Percentiles rank a stretch among this genome's conserved stretches.
Evolutionary conservation across 1,140 invertebrate species (phyloP).

Genomic region (Pogonomyrmex californicus): DNA sequence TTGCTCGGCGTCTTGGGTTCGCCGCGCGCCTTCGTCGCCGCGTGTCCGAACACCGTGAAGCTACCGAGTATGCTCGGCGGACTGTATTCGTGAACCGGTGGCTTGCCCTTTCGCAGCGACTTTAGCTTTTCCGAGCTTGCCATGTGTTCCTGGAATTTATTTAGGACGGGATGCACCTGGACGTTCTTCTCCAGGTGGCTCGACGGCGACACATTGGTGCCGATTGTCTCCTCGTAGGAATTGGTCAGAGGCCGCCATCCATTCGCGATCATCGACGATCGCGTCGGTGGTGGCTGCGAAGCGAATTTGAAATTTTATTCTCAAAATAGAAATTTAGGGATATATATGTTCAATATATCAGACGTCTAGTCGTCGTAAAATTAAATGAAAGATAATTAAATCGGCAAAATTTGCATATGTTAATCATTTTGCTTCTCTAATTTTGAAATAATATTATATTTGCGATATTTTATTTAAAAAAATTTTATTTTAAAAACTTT

Average conservation of each 20-base stretch:
- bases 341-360: not conserved
- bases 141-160: conserved; percentile 84
- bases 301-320: conserved; percentile 4
- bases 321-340: not conserved
- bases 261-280: conserved; percentile 81
- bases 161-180: conserved; percentile 79
- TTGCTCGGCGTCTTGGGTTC: conserved; percentile 68
- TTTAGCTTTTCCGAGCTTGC: conserved; percentile 79
- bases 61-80: conserved; percentile 86
- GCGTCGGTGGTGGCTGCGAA: conserved; percentile 75
- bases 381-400: not conserved
- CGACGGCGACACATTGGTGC: conserved; percentile 77
- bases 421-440: not conserved
- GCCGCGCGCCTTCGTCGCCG: conserved; percentile 81
- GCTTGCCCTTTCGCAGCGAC: conserved; percentile 76
- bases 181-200: conserved; percentile 77
- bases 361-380: not conserved
- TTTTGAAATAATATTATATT: conserved; percentile 10
- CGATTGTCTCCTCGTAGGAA: conserved; percentile 79
- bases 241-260: conserved; percentile 83
- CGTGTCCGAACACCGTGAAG: conserved; percentile 84
- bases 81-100: conserved; percentile 78
- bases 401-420: not conserved
- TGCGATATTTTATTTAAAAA: not conserved
- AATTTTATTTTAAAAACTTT: not conserved